Evolutionary conservation across 1,140 invertebrate species (phyloP).

Genomic region (Delia radicum): DNA sequence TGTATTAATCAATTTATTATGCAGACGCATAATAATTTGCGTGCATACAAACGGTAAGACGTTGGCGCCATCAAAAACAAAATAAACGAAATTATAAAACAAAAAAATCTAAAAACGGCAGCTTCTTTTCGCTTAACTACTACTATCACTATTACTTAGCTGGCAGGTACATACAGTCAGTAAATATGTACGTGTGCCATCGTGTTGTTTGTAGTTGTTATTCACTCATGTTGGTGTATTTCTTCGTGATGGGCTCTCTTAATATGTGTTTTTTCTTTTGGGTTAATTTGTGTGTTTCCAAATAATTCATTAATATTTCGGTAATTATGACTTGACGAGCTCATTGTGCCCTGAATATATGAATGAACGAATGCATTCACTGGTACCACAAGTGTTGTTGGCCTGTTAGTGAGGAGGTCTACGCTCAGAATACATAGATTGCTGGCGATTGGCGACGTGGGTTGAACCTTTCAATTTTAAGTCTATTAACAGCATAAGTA

Average conservation of each 20-base stretch:
- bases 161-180: neutral
- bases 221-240: neutral
- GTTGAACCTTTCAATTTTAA: constrained; percentile 20
- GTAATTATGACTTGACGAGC: constrained; percentile 34
- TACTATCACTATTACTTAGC: neutral
- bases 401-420: too few relatives aligned
- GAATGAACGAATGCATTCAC: neutral
- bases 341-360: constrained; percentile 15
- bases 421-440: too few relatives aligned
- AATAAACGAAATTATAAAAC: neutral
- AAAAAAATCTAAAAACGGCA: constrained; percentile 8
- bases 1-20: constrained; percentile 29
- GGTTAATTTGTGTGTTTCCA: constrained; percentile 39
- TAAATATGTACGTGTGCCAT: constrained; percentile 1
- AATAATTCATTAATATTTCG: constrained; percentile 56
- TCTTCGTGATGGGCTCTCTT: neutral
- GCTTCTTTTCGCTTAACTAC: neutral
- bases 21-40: constrained; percentile 27
- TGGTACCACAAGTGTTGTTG: too few relatives aligned
- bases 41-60: neutral
- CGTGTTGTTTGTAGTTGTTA: neutral
- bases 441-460: constrained; percentile 14
- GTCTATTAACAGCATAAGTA: constrained; percentile 14
- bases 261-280: constrained; percentile 2
- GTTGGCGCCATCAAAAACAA: constrained; percentile 25